Evolutionary conservation across 1,140 invertebrate genomes (phyloP).

Genomic region (Drosophila orena): DNA sequence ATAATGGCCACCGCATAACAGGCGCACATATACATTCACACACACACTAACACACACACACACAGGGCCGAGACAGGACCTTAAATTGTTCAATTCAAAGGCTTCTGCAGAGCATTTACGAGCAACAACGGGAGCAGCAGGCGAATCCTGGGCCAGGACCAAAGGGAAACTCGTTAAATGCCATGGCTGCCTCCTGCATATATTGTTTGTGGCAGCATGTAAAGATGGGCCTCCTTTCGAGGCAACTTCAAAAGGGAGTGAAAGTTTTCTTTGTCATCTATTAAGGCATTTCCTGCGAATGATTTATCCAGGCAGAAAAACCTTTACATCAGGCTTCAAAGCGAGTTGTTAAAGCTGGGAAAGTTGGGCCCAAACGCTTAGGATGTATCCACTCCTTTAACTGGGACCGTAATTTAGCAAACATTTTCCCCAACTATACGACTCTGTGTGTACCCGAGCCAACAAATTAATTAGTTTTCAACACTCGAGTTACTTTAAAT

Average conservation of each 20-base stretch:
- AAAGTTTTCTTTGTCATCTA: conserved; percentile 45
- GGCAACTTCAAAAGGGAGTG: conserved; percentile 30
- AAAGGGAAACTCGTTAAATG: conserved; percentile 45
- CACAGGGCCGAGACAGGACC: conserved; percentile 17
- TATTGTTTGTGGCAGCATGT: conserved; percentile 25
- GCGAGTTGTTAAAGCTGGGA: not conserved
- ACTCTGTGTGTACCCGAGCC: conserved; percentile 8
- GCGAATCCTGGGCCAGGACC: conserved; percentile 5
- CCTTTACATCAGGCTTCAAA: conserved; percentile 11
- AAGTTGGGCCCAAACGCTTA: not conserved
- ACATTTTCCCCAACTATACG: not conserved
- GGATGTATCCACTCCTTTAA: conserved; percentile 8
- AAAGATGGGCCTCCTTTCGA: conserved; percentile 19
- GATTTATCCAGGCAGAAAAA: conserved; percentile 23
- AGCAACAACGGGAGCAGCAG: conserved; percentile 31
- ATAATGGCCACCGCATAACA: conserved; percentile 40
- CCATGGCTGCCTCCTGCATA: conserved; percentile 22
- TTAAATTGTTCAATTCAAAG: conserved; percentile 61
- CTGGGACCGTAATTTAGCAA: conserved; percentile 6
- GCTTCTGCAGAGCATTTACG: conserved; percentile 48
- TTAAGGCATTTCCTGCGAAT: conserved; percentile 30
- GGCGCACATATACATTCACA: not conserved
- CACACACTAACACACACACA: conserved; percentile 1
- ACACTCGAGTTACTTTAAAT: conserved; percentile 58
- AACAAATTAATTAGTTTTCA: conserved; percentile 61